These are phyloP conservation scores for Meloidogyne floridensis DNA, from an alignment of 1,140 invertebrate species.

Conservation along the genomic window DNA sequence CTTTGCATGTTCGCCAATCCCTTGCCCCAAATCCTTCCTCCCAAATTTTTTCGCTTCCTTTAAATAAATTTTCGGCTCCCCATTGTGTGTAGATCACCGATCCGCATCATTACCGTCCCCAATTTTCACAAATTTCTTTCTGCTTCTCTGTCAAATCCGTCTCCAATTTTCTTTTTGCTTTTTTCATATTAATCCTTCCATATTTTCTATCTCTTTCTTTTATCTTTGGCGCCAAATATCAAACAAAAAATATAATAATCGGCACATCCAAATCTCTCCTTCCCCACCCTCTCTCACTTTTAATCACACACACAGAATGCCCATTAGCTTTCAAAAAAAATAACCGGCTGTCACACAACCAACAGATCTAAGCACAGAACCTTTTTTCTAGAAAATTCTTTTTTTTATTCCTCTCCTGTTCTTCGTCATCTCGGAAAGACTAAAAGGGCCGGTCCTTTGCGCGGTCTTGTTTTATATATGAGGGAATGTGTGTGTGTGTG, in stretches of 20 bases:
- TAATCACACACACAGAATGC: background rate
- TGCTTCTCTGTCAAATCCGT: no score
- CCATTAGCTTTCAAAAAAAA: background rate
- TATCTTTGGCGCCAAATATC: background rate
- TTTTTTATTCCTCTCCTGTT: background rate
- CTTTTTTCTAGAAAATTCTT: background rate
- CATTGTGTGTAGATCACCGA: background rate
- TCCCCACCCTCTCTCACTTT: background rate
- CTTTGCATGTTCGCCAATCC: background rate
- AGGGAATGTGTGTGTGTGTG: background rate
- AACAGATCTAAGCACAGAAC: background rate
- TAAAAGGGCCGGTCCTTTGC: background rate
- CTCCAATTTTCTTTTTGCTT: background rate
- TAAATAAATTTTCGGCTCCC: background rate
- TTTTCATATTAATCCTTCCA: background rate
- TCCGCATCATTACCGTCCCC: background rate
- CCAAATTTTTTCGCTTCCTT: background rate
- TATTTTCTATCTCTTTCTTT: background rate
- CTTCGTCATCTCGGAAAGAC: background rate
- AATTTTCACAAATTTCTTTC: slow-evolving; percentile 1
- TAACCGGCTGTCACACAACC: background rate
- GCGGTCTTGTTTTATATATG: background rate
- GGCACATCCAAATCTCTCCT: background rate
- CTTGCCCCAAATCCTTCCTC: background rate
- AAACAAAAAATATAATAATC: background rate